These are phyloP conservation scores for Leucoraja ocellata DNA, from an alignment of 2,797 vertebrate species.

Conservation along the genomic window DNA sequence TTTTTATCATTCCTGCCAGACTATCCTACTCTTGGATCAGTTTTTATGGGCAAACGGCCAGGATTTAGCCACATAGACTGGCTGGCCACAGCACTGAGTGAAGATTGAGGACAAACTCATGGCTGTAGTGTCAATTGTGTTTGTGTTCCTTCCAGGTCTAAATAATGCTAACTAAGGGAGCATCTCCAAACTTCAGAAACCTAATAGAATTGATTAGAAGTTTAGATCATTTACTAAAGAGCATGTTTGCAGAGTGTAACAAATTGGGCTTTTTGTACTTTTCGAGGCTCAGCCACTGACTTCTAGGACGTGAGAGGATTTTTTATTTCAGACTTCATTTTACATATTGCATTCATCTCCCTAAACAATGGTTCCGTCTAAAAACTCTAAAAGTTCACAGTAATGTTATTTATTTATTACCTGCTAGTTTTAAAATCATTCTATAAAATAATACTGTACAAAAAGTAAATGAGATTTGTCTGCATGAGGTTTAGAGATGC, in stretches of 20 bases:
- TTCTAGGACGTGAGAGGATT: background rate
- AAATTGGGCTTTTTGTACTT: background rate
- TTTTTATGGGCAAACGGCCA: background rate
- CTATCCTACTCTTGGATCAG: background rate
- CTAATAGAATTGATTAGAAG: background rate
- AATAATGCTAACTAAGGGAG: background rate
- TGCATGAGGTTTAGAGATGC: background rate
- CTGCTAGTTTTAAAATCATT: background rate
- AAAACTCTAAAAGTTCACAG: background rate
- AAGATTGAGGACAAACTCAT: background rate
- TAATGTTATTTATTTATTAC: background rate
- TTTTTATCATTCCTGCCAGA: background rate
- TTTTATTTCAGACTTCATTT: background rate
- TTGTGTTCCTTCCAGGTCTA: background rate
- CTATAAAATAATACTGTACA: background rate
- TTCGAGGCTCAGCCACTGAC: background rate
- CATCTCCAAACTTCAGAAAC: constrained; percentile 27
- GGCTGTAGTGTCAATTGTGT: background rate
- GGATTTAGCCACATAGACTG: background rate
- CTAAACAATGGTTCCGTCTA: background rate
- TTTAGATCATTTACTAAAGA: background rate
- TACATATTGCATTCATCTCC: background rate
- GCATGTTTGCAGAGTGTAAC: background rate
- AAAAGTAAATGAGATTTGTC: background rate
- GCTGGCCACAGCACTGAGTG: background rate